Conservation (phyloP, 2,888 invertebrate genomes). For the Orthosia incerta region DNA sequence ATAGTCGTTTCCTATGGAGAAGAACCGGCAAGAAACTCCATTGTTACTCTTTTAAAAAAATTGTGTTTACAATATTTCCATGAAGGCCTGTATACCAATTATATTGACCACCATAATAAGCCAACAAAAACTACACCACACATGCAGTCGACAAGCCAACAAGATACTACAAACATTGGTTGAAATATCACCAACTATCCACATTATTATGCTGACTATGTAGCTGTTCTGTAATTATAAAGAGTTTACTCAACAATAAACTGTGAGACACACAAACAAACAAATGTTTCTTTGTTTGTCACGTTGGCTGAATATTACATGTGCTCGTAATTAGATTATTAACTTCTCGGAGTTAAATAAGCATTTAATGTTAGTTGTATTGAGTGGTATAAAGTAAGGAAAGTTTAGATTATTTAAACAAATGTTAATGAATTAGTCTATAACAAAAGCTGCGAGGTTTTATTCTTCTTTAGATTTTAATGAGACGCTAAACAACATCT, state of each 20-base stretch:
- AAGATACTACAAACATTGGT: constrained; percentile 39
- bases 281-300: constrained; percentile 61
- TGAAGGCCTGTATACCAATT: too few relatives aligned
- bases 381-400: background rate
- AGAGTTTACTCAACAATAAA: constrained; percentile 62
- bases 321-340: constrained; percentile 45
- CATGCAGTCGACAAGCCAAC: background rate
- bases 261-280: constrained; percentile 45
- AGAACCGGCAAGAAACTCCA: too few relatives aligned
- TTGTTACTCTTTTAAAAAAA: too few relatives aligned
- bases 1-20: too few relatives aligned
- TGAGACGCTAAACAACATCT: background rate
- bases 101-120: background rate
- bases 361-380: constrained; percentile 18
- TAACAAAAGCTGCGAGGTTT: background rate
- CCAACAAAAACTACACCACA: background rate
- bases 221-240: constrained; percentile 65
- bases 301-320: constrained; percentile 55
- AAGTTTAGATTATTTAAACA: background rate
- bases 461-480: background rate
- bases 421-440: background rate
- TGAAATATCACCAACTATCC: constrained; percentile 24
- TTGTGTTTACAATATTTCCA: too few relatives aligned
- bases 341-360: constrained; percentile 38
- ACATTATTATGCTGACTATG: constrained; percentile 58